Evolutionary conservation across 2,113 vertebrate species (phyloP).

Genomic region (Progne subis): DNA sequence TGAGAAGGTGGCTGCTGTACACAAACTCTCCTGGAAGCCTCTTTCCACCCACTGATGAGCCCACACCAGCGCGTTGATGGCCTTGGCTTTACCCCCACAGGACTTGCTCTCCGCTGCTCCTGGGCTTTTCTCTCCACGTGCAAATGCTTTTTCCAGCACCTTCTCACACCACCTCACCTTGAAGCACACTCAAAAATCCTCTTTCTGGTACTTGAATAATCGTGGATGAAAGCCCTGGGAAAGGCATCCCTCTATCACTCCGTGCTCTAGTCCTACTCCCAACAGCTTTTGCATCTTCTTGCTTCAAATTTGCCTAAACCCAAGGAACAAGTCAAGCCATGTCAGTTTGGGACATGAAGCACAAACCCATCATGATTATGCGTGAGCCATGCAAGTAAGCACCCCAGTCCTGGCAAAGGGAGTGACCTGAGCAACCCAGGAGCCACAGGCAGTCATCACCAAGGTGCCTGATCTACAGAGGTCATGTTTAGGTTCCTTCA

Average conservation of each 20-base stretch:
- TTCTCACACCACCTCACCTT: background rate
- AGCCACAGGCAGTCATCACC: background rate
- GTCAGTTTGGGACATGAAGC: background rate
- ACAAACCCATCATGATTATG: background rate
- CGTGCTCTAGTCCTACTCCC: background rate
- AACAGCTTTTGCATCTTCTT: background rate
- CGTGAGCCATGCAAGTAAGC: background rate
- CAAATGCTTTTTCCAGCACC: background rate
- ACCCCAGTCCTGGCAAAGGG: background rate
- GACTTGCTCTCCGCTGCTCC: background rate
- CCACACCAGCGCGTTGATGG: fast-evolving
- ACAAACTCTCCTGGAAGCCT: background rate
- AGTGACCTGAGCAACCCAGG: background rate
- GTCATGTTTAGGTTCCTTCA: background rate
- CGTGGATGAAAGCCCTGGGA: background rate
- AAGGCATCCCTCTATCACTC: background rate
- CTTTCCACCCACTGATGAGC: conserved; percentile 35
- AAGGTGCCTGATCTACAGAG: background rate
- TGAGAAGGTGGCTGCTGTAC: background rate
- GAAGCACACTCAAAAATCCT: background rate
- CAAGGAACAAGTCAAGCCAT: background rate
- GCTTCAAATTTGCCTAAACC: background rate
- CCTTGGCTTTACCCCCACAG: background rate
- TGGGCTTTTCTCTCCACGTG: fast-evolving
- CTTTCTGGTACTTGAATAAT: background rate